These are phyloP conservation scores for Conchocele bisecta DNA, from an alignment of 2,888 invertebrate genomes.

Conservation along the genomic window DNA sequence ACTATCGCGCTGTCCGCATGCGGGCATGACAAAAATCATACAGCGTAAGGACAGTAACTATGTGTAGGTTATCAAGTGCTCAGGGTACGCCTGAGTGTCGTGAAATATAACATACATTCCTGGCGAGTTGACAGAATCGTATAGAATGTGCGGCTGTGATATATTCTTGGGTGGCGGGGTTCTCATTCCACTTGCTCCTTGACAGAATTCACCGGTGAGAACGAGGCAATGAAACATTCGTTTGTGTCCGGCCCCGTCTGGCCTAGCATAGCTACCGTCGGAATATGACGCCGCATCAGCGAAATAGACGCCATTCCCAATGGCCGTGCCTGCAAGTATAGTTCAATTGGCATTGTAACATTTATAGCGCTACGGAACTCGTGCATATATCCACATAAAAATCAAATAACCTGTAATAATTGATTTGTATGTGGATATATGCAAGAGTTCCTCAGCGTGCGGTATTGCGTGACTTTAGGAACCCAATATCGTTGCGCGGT, in stretches of 20 bases:
- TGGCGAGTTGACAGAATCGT: slow-evolving; percentile 68
- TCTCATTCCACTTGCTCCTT: slow-evolving; percentile 52
- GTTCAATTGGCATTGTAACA: no score
- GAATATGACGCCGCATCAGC: slow-evolving; percentile 67
- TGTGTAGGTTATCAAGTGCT: slow-evolving; percentile 67
- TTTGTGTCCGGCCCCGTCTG: slow-evolving; percentile 50
- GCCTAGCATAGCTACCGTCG: slow-evolving; percentile 58
- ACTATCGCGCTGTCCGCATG: no score
- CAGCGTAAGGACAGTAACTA: no score
- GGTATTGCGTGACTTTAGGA: no score
- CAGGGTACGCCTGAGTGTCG: slow-evolving; percentile 75
- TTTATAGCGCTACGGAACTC: no score
- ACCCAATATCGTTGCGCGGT: no score
- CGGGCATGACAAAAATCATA: no score
- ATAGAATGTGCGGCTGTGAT: slow-evolving; percentile 36
- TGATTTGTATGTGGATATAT: no score
- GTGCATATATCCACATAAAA: no score
- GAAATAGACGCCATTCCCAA: slow-evolving; percentile 77
- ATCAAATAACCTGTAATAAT: no score
- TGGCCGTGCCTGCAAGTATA: slow-evolving; percentile 60
- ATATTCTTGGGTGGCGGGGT: slow-evolving; percentile 56
- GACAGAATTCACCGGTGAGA: slow-evolving; percentile 61
- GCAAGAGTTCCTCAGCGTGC: no score
- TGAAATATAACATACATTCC: slow-evolving; percentile 74
- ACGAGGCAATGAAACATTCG: slow-evolving; percentile 69